Percentiles rank a stretch among this genome's conserved stretches.
phyloP scores from a whole-genome alignment of 2,113 vertebrate species.

The Notarius quadriscutis region DNA sequence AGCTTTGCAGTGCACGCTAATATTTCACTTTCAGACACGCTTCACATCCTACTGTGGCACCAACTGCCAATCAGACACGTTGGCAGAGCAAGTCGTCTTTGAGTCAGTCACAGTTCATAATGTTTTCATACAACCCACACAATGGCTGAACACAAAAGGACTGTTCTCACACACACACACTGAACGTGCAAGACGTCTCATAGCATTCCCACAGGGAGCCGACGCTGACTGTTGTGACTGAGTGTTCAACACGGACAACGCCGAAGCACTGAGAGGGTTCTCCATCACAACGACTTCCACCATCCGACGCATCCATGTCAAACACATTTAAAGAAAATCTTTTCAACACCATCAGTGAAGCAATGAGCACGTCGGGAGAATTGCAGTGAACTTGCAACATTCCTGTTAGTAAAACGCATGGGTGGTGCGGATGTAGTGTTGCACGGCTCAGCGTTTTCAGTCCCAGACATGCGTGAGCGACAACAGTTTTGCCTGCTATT shows the following conservation, averaged over 20 bases:
- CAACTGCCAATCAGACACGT: conserved; percentile 54
- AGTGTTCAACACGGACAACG: conserved; percentile 24
- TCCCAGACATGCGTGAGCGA: not conserved
- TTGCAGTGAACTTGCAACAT: not conserved
- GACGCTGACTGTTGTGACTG: conserved; percentile 49
- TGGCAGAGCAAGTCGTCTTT: conserved; percentile 49
- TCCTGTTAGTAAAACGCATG: not conserved
- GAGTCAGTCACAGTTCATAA: conserved; percentile 61
- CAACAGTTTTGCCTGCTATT: not conserved
- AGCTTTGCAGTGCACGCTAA: conserved; percentile 50
- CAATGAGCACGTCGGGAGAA: not conserved
- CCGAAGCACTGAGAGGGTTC: conserved; percentile 3
- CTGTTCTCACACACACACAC: conserved; percentile 55
- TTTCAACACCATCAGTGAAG: not conserved
- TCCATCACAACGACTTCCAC: not conserved
- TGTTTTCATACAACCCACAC: conserved; percentile 54
- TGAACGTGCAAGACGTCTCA: conserved; percentile 58
- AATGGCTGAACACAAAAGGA: conserved; percentile 58
- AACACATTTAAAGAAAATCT: not conserved
- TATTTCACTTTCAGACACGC: conserved; percentile 59
- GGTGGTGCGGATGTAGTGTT: not conserved
- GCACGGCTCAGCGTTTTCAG: not conserved
- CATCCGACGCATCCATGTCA: too few relatives aligned
- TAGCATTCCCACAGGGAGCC: conserved; percentile 38
- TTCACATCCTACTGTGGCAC: conserved; percentile 51